phyloP scores from a whole-genome alignment of 2,888 invertebrate genomes.

The Noctua janthe region DNA sequence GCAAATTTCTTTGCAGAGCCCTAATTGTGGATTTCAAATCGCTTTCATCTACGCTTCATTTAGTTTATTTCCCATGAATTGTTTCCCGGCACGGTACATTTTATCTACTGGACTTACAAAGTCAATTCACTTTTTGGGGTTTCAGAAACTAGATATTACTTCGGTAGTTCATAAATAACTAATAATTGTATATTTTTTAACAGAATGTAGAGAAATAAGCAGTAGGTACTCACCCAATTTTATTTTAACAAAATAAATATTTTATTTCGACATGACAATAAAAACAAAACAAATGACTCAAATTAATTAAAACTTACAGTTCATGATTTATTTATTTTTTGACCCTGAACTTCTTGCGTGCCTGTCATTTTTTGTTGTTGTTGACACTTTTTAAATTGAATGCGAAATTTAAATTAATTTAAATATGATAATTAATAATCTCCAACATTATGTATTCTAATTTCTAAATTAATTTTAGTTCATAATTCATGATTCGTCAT shows the following conservation, averaged over 20 bases:
- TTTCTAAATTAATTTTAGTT: slow-evolving; percentile 13
- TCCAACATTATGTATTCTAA: slow-evolving; percentile 12
- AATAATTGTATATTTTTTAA: not conserved
- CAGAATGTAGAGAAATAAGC: not conserved
- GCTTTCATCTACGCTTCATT: slow-evolving; percentile 71
- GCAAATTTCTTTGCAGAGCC: slow-evolving; percentile 65
- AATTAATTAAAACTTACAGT: not conserved
- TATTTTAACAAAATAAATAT: not conserved
- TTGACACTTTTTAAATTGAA: not conserved
- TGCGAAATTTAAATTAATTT: not conserved
- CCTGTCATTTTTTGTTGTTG: not conserved
- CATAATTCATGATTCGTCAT: slow-evolving; percentile 14
- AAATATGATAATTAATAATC: not conserved
- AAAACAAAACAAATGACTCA: not conserved
- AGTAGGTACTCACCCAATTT: not conserved
- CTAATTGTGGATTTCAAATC: slow-evolving; percentile 69
- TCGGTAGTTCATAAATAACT: not conserved
- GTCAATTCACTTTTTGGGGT: slow-evolving; percentile 32
- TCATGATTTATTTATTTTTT: not conserved
- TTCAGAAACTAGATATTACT: not conserved
- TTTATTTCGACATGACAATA: not conserved
- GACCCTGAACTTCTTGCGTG: not conserved
- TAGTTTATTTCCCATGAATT: slow-evolving; percentile 66
- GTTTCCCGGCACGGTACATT: slow-evolving; percentile 46
- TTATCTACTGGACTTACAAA: slow-evolving; percentile 19